Evolutionary conservation across 2,113 vertebrate genomes (phyloP).

Genomic region (Callithrix jacchus): DNA sequence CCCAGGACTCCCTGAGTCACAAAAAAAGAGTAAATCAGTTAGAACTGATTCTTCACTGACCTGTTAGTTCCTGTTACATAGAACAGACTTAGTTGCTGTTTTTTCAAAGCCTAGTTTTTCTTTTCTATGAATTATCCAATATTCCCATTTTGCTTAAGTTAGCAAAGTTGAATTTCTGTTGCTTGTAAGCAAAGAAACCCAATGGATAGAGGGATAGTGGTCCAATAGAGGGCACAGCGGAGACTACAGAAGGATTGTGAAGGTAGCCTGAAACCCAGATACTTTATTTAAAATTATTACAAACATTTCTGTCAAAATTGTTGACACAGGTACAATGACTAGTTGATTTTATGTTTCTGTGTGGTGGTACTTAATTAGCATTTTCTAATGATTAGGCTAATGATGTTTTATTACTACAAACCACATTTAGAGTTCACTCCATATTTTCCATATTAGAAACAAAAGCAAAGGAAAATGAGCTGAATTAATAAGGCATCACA

Average conservation of each 20-base stretch:
- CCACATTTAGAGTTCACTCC: not conserved
- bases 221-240: not conserved
- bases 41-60: not conserved
- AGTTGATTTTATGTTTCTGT: not conserved
- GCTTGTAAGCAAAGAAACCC: conserved; percentile 7
- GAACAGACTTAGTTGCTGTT: not conserved
- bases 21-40: not conserved
- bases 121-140: not conserved
- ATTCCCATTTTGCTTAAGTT: conserved; percentile 31
- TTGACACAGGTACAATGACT: not conserved
- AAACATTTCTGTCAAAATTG: not conserved
- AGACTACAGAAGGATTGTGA: not conserved
- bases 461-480: not conserved
- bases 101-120: conserved; percentile 4
- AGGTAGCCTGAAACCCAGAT: not conserved
- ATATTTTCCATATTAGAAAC: not conserved
- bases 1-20: not conserved
- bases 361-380: not conserved
- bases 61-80: not conserved
- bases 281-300: conserved; percentile 23
- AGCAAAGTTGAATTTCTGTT: conserved; percentile 6
- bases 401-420: not conserved
- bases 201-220: not conserved
- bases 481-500: not conserved
- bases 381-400: not conserved